phyloP scores from a whole-genome alignment of 2,888 invertebrate genomes.

The Ectobius pallidus region DNA sequence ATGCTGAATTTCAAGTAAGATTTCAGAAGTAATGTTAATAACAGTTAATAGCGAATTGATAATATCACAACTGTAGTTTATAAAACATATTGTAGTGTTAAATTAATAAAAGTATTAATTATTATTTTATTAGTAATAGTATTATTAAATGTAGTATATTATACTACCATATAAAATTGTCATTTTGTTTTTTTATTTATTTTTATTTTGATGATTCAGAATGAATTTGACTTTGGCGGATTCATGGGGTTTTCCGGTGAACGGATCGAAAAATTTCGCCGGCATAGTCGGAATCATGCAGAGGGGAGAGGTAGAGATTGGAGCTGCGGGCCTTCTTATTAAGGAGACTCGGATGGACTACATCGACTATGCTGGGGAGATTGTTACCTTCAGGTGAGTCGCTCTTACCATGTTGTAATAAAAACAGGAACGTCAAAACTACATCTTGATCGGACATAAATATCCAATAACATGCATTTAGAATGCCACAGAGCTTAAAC shows the following conservation, averaged over 20 bases:
- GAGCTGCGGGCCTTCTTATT: constrained; percentile 7
- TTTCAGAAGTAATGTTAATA: too few species aligned
- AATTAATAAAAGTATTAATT: too few species aligned
- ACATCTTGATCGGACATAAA: too few species aligned
- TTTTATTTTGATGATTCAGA: background rate
- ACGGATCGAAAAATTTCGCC: constrained; percentile 4
- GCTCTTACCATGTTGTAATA: background rate
- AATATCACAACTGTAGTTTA: too few species aligned
- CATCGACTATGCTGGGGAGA: constrained; percentile 25
- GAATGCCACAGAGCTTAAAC: too few species aligned
- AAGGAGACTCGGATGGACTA: constrained; percentile 9
- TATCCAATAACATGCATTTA: too few species aligned
- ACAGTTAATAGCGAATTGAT: too few species aligned
- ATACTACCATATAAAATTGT: too few species aligned
- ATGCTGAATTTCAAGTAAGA: constrained; percentile 34
- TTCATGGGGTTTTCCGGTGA: constrained; percentile 23
- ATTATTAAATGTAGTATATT: too few species aligned
- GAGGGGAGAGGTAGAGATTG: constrained; percentile 27
- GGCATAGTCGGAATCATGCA: constrained; percentile 33
- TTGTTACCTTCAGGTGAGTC: constrained; percentile 20
- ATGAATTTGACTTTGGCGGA: constrained; percentile 18
- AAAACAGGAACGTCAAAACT: background rate
- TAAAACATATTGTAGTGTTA: too few species aligned
- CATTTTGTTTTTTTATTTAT: too few species aligned
- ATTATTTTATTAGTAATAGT: too few species aligned